Base-by-base conservation (phyloP, 2,797 vertebrate genomes). In the Brotula barbata region DNA sequence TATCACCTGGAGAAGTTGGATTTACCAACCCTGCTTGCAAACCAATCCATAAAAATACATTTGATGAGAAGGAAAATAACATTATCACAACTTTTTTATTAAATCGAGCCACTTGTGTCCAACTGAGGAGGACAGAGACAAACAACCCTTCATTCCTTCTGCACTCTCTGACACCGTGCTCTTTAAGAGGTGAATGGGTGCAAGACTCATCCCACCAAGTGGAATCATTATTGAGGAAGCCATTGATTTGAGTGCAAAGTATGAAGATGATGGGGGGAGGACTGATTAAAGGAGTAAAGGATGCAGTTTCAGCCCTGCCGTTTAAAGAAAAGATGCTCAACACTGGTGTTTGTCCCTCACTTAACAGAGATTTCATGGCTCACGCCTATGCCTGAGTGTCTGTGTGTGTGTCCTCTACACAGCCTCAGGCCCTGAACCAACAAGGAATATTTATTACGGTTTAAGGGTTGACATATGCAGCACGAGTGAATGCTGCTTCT, bases 211-310 rank as follows among this genome's bases (percentile, higher is more conserved):
- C 54, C 77, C 56, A 57, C 71, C 34, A 31, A 78, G 68, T 63
- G 47, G 64, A 82, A 64, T 70, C 44, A 51, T 82, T 80, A 85
- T 83, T 21, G 46, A 89, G 56, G 56, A 33, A 53, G 36, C 37
- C 43, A 45, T 71, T 88, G 82, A 85, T 87, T 90, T 87, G n/a
- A n/a, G n/a, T n/a, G 82, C 72, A 64, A 70, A 73, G 57, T 56
- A 43, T 75, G 31, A 33, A 17, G 56, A 59, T 46, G 33, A 63
- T 46, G 37, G 51, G 68, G 36, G 42, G 28, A 11, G 20, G 54
- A 34, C 7, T 12, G 19, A 9, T 6, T 47, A 50, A 48, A 47
- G 58, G 47, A 45, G 42, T 46, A 47, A 64, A 46, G 42, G 53
- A 76, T 65, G 71, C 36, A 39, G 36, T 36, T 69, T 53, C 48